phyloP scores from a whole-genome alignment of 37 sponge, comb jelly and placozoan species.

The Ephydatia muelleri region DNA sequence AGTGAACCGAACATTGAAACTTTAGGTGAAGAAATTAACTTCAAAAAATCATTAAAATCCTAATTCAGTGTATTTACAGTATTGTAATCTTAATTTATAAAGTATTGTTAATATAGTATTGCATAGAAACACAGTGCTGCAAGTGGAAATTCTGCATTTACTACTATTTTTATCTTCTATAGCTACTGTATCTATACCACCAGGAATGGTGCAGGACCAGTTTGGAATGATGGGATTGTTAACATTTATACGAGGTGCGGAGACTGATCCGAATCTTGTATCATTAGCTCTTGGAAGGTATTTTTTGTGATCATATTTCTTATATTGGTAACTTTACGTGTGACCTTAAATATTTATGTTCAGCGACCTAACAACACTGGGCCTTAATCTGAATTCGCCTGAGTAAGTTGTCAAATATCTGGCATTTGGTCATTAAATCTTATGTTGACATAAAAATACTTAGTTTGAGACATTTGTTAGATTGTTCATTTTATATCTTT shows the following conservation, averaged over 20 bases:
- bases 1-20: too few species aligned
- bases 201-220: slow-evolving; percentile 98
- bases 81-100: background rate
- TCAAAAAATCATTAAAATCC: too few species aligned
- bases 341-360: background rate
- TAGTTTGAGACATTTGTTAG: too few species aligned
- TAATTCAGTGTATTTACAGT: background rate
- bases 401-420: too few species aligned
- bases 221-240: slow-evolving; percentile 99
- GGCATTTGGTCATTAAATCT: too few species aligned
- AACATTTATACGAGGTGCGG: slow-evolving; percentile 95
- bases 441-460: too few species aligned
- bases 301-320: background rate
- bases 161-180: background rate
- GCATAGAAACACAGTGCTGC: background rate
- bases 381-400: slow-evolving; percentile 95
- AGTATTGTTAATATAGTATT: too few species aligned
- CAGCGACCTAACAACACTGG: slow-evolving; percentile 96
- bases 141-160: background rate
- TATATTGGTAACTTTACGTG: slow-evolving; percentile 1
- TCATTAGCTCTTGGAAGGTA: slow-evolving; percentile 97
- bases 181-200: slow-evolving; percentile 82
- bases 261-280: slow-evolving; percentile 92
- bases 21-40: too few species aligned
- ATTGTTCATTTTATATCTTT: too few species aligned